Base-by-base conservation (phyloP, 1,140 invertebrate genomes). In the Idris sp. region DNA sequence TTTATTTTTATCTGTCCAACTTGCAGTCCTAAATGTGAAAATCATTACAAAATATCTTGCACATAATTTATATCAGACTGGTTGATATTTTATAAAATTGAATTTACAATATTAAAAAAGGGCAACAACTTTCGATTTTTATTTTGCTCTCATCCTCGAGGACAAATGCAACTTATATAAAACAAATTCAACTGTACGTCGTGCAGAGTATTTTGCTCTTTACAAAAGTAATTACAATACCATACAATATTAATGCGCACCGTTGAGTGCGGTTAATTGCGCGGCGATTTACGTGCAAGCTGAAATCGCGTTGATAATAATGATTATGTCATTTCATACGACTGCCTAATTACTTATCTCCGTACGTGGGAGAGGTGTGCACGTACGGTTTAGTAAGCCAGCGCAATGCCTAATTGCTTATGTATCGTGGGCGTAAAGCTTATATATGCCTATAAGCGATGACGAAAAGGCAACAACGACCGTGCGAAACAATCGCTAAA, bases 261-360 rank as follows among this genome's bases (percentile, higher is more conserved):
- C 35, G 26, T 26, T 36, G 58, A 62, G 33, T 48, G 44, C 41
- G 8, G 44, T 56, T 74, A 59, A 74, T 74, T 65, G 61, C 48
- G 16, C 4, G 11, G 46, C 58, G 40, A 64, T 64, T 62, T 69
- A 75, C 46, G 53, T 48, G 53, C 48, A n/a, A 46, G 46, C 43
- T 46, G 28, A 59, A 59, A 49, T 54, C 62, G 54, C 56, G 33
- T 67, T 67, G 62, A 74, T 73, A 74, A 74, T 65, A 74, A 77
- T 74, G 65, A 77, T 77, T 69, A 77, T 77, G 71, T 74, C 71
- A 71, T 72, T 67, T 71, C 11, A 38, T 30, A 26, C 59, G 33
- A 67, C 61, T 44, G 71, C 49, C 65, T 77, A 74, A 77, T 74
- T 77, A 61, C 71, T 77, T 71, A 67, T 74, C 71, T 41, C 9